phyloP scores from a whole-genome alignment of 2,113 vertebrate genomes.

The Aspiorhynchus laticeps region DNA sequence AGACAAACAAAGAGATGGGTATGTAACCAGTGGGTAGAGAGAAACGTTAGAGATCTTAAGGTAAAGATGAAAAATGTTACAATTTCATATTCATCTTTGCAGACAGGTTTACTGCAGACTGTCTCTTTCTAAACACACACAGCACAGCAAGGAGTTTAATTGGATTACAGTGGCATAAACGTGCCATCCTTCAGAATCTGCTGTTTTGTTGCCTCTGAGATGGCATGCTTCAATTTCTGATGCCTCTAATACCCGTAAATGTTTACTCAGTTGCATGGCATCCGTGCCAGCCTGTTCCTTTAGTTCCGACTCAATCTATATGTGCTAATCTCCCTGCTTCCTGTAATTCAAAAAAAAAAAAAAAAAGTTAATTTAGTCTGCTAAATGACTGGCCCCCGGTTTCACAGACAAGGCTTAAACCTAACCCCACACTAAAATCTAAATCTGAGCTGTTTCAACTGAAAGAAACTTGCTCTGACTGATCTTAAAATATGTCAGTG shows the following conservation, averaged over 20 bases:
- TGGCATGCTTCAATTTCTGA: constrained; percentile 12
- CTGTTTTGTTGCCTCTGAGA: constrained; percentile 22
- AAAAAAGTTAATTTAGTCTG: no score
- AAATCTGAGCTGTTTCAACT: no score
- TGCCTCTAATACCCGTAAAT: constrained; percentile 20
- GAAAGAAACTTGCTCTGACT: no score
- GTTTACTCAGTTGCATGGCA: not conserved
- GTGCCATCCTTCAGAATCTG: not conserved
- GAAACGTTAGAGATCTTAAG: no score
- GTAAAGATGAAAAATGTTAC: not conserved
- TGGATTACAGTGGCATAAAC: constrained; percentile 20
- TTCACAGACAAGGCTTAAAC: no score
- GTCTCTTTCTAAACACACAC: constrained; percentile 1
- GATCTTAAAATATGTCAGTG: no score
- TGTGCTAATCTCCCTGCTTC: constrained; percentile 21
- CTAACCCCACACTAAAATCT: no score
- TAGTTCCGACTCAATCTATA: not conserved
- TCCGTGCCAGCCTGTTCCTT: constrained; percentile 15
- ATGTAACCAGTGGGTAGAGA: no score
- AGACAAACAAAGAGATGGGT: no score
- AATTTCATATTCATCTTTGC: not conserved
- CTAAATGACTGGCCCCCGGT: no score
- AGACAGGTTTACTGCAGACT: not conserved
- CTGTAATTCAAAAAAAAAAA: not conserved
- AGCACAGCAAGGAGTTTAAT: constrained; percentile 15